A percentile compares a stretch with the other conserved stretches of the same genome.
Conservation (phyloP, 2,888 invertebrate species). For the Calameuta filiformis region DNA sequence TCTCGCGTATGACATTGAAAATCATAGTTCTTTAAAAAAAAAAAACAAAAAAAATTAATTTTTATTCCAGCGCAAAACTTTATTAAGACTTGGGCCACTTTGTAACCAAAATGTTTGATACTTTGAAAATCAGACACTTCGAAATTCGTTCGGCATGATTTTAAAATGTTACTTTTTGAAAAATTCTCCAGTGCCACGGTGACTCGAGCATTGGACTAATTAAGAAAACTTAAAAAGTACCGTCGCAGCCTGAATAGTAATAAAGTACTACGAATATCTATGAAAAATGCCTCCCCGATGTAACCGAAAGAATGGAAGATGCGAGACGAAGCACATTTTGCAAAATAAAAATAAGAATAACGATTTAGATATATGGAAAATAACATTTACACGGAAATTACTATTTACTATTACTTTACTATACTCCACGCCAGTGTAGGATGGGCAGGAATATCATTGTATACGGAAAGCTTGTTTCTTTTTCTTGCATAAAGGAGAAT, state of each 20-base stretch:
- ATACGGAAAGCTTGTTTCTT: neutral
- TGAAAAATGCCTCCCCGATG: neutral
- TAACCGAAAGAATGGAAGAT: constrained; percentile 13
- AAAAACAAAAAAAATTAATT: constrained; percentile 5
- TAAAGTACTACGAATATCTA: neutral
- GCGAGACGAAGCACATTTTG: constrained; percentile 26
- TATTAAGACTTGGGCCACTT: neutral
- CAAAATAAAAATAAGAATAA: constrained; percentile 11
- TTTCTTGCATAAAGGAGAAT: constrained; percentile 5
- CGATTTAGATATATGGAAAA: constrained; percentile 20
- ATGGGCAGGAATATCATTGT: neutral
- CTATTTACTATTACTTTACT: neutral
- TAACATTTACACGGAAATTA: constrained; percentile 26
- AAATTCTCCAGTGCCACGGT: neutral
- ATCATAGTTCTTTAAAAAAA: neutral
- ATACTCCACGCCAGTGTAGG: neutral
- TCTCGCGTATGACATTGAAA: neutral
- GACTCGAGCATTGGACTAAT: neutral
- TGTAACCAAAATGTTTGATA: neutral
- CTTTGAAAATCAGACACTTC: neutral
- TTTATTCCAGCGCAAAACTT: constrained; percentile 16
- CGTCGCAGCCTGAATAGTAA: neutral
- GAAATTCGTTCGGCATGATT: neutral
- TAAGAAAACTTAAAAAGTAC: constrained; percentile 10
- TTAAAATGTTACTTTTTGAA: neutral